Evolutionary conservation across 2,113 vertebrate species (phyloP).

Genomic region (Pseudopipra pipra): DNA sequence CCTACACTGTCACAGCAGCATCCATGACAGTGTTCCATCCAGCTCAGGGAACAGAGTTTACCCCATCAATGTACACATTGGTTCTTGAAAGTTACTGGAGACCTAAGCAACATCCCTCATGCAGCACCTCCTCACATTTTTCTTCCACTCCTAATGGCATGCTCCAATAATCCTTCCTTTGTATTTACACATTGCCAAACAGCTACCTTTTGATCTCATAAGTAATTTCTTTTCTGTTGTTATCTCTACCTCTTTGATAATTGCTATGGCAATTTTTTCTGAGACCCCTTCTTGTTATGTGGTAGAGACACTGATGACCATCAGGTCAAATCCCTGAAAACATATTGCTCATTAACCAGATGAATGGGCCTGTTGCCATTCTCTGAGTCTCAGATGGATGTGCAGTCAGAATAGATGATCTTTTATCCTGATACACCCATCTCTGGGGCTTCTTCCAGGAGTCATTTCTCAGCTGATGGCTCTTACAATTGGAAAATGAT

Average conservation of each 20-base stretch:
- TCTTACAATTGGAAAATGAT: neutral
- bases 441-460: neutral
- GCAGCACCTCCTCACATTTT: neutral
- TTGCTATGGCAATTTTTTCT: neutral
- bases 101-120: neutral
- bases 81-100: neutral
- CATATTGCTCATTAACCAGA: neutral
- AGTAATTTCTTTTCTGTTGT: neutral
- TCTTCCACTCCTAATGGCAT: neutral
- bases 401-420: neutral
- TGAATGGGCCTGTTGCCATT: neutral
- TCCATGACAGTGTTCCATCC: neutral
- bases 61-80: neutral
- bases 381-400: neutral
- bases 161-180: neutral
- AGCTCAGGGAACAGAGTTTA: neutral
- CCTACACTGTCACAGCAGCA: neutral
- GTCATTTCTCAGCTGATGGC: neutral
- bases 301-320: neutral
- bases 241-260: neutral
- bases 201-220: neutral
- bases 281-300: neutral
- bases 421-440: neutral
- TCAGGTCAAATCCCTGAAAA: neutral
- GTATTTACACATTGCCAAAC: neutral